Evolutionary conservation across 2,888 invertebrate species (phyloP).

Genomic region (Halictus ligatus): DNA sequence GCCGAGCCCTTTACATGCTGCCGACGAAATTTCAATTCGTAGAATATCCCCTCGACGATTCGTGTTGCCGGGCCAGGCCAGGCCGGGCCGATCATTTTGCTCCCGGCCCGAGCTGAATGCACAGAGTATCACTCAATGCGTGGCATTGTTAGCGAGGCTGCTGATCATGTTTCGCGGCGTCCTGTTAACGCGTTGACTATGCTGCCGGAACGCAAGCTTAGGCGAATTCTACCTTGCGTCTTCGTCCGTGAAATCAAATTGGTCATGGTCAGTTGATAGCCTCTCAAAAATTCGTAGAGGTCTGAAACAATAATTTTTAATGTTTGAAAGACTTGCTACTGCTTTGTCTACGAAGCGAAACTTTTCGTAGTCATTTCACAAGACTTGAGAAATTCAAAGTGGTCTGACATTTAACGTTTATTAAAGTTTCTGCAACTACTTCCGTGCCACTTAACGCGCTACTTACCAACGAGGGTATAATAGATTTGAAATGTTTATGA

Average conservation of each 20-base stretch:
- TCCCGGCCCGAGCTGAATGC: not conserved
- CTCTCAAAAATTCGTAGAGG: not conserved
- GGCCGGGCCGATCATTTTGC: not conserved
- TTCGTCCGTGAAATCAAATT: not conserved
- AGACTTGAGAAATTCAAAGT: not conserved
- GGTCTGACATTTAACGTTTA: too few species aligned
- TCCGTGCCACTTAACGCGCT: too few species aligned
- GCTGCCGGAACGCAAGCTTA: not conserved
- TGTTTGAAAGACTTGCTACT: not conserved
- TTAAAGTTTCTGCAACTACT: too few species aligned
- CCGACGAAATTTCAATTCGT: slow-evolving; percentile 12
- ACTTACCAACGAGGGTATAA: too few species aligned
- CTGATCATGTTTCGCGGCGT: not conserved
- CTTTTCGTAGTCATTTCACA: not conserved
- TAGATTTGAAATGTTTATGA: too few species aligned
- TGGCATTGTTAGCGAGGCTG: not conserved
- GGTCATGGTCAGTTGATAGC: not conserved
- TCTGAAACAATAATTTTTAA: not conserved
- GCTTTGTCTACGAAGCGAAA: not conserved
- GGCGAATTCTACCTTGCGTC: not conserved
- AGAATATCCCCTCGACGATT: not conserved
- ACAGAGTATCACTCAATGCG: not conserved
- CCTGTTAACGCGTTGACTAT: not conserved
- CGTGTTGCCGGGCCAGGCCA: not conserved
- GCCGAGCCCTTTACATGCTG: not conserved